Base-by-base conservation (phyloP, 2,113 vertebrate genomes). In the Pitta sordida region DNA sequence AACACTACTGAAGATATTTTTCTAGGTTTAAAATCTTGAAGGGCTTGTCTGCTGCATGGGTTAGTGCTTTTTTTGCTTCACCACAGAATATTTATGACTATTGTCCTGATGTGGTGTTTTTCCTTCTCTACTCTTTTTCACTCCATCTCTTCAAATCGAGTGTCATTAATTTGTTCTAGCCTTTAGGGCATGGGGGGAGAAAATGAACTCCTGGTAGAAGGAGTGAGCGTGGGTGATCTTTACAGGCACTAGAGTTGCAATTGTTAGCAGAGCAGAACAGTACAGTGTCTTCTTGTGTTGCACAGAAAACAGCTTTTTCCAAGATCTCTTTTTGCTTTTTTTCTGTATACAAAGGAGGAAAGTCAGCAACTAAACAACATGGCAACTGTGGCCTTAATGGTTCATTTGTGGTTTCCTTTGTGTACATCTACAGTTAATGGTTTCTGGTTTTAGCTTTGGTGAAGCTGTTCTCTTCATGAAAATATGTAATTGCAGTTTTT, bases 131-230 rank as follows among this genome's bases (percentile, higher is more conserved):
- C 24, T 79, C 26, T 22, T 78, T 75, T 75, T 76, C 46, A 36
- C 46, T 75, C 65, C 79, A 8, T 32, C 27, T 96, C 64, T 68
- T 92, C 77, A 79, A 71, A 88, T 91, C 48, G 62, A 53, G 16
- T 84, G 56, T 84, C 74, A 65, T 93, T 95, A 92, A 92, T 89
- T 92, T 92, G 86, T 79, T 89, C 60, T 49, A 89, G 53, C 70
- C 91, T 89, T 82, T 55, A 81, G 81, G 89, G 63, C 24, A n/a
- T 80, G 62, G 65, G 73, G 78, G 55, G 77, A 94, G 83, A 89
- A 89, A 81, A 65, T 20, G 6, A 49, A 32, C 32, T 89, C 69
- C 36, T 49, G 5, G 81, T 93, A 52, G 48, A 44, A 81, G 74
- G 60, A 88, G 26, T 4, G n/a, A 63, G 59, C 4, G 6, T 92